Base-by-base conservation (phyloP, 1,140 invertebrate species). In the Tetramorium parvispinum region DNA sequence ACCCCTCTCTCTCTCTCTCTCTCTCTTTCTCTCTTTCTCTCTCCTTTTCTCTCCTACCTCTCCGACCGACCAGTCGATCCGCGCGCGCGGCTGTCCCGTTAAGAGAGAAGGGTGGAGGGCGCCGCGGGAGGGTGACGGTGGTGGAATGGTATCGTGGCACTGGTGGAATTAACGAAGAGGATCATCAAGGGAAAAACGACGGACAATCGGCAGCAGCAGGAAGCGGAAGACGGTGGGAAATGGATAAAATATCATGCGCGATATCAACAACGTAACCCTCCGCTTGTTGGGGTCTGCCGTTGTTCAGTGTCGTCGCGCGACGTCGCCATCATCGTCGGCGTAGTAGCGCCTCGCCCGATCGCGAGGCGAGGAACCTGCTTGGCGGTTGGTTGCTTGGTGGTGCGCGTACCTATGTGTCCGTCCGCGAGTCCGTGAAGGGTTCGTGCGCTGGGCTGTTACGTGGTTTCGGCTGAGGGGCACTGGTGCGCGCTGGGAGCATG, bases 401-500 rank as follows among this genome's bases (percentile, higher is more conserved):
- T 73, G 83, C 75, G 70, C 77, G 65, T 89, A 89, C 77, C 77
- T 81, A 66, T 89, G 88, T 89, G 78, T 89, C 77, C 76, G 71
- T 78, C 68, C 88, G 85, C 59, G 87, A 78, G 57, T 59, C 43
- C 61, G 66, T 76, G 53, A 77, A 71, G 32, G 53, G 2, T 37
- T 49, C 5, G 65, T 49, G n/a, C 32, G 32, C 79, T 59, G 65
- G 13, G 43, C 16, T 46, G 46, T 61, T 57, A 11, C 68, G 63
- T 27, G 49, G 2, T 83, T 53, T 49, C 68, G 24, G 24, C 13
- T 61, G 53, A 83, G 43, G 40, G 46, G 43, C 43, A 57, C 24
- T 51, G 68, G 51, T 61, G 40, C 63, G 77, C 51, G 83, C 85
- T 63, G 76, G 59, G 85, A 90, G 85, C 66, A 95, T 95, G 94